Conservation (phyloP, 2,888 invertebrate species). For the Asteroscopus sphinx region DNA sequence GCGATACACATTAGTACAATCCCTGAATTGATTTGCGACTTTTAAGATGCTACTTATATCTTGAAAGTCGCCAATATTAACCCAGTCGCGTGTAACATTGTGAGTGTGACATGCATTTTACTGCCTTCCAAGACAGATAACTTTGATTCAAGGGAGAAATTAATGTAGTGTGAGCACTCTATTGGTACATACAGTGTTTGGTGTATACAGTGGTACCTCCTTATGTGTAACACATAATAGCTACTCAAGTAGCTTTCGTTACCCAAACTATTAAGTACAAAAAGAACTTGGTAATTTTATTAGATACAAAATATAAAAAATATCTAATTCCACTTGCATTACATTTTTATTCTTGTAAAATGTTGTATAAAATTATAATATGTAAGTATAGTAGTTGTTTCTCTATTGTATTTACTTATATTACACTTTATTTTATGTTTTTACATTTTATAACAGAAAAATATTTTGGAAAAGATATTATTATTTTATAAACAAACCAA, state of each 20-base stretch:
- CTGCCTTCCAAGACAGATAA: conserved; percentile 1
- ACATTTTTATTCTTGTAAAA: conserved; percentile 48
- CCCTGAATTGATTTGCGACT: too few relatives aligned
- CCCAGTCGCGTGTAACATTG: too few relatives aligned
- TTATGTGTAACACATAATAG: conserved; percentile 22
- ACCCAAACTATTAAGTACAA: conserved; percentile 65
- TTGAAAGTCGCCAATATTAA: too few relatives aligned
- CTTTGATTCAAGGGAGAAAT: conserved; percentile 1
- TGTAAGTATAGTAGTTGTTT: conserved; percentile 30
- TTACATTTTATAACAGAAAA: conserved; percentile 12
- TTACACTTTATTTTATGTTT: conserved; percentile 23
- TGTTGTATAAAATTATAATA: conserved; percentile 41
- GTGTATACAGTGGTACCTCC: conserved; percentile 6
- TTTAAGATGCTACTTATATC: too few relatives aligned
- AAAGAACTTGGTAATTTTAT: conserved; percentile 59
- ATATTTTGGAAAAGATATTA: conserved; percentile 49
- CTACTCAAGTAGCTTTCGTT: conserved; percentile 35
- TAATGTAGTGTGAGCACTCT: not conserved
- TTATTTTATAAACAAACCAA: conserved; percentile 25
- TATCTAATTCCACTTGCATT: conserved; percentile 53
- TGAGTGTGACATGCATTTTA: not conserved
- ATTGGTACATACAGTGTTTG: conserved; percentile 26
- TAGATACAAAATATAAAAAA: conserved; percentile 48
- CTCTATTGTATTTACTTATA: conserved; percentile 21
- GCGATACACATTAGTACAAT: not conserved